A percentile compares a stretch with the other conserved stretches of the same genome.
These are phyloP conservation scores for Nephrotoma appendiculata DNA, from an alignment of 2,888 invertebrate genomes.

Conservation along the genomic window DNA sequence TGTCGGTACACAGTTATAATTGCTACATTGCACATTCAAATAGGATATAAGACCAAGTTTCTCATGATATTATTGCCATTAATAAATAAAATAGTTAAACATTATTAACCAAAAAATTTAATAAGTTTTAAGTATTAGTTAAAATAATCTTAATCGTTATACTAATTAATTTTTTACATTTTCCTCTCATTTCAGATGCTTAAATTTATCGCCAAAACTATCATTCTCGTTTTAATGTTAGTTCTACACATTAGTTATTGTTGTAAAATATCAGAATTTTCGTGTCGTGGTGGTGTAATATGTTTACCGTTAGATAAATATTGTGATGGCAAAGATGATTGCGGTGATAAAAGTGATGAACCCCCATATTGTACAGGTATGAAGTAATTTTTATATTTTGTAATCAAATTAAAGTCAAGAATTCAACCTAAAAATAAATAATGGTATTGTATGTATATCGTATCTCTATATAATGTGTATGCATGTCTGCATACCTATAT, in stretches of 20 bases:
- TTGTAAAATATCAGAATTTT: constrained; percentile 66
- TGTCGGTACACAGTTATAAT: too few relatives aligned
- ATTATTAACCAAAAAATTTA: too few relatives aligned
- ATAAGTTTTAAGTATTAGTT: too few relatives aligned
- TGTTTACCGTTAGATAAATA: constrained; percentile 75
- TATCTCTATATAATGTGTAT: neutral
- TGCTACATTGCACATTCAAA: too few relatives aligned
- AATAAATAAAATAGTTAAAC: too few relatives aligned
- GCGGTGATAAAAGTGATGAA: constrained; percentile 75
- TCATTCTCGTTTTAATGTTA: constrained; percentile 23
- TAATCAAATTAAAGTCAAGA: neutral
- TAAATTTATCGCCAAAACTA: constrained; percentile 18
- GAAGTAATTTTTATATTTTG: neutral
- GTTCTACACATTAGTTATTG: constrained; percentile 31
- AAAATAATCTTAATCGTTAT: too few relatives aligned
- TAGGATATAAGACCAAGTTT: too few relatives aligned
- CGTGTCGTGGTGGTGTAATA: constrained; percentile 49
- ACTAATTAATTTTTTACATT: neutral
- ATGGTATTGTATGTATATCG: neutral
- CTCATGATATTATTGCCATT: too few relatives aligned
- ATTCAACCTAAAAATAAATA: neutral
- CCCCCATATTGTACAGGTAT: constrained; percentile 61
- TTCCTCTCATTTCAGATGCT: constrained; percentile 20
- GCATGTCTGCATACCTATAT: neutral
- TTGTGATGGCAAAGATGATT: constrained; percentile 74